Conservation (phyloP, 2,113 vertebrate species). For the Cepphus grylle region DNA sequence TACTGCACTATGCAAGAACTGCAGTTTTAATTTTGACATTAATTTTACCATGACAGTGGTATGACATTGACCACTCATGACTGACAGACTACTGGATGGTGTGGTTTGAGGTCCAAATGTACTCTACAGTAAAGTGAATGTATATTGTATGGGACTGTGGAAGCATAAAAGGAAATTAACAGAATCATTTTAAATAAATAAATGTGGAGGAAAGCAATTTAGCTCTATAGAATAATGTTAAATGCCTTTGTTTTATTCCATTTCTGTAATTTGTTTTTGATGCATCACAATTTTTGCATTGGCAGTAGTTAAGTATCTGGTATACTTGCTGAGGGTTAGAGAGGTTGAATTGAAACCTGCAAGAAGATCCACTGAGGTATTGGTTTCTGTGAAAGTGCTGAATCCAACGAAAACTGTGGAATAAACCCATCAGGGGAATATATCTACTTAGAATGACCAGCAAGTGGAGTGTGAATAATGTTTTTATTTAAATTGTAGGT, state of each 20-base stretch:
- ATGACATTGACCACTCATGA: background rate
- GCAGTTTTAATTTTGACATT: too few species aligned
- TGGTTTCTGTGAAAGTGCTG: background rate
- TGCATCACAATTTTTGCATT: background rate
- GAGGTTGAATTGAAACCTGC: background rate
- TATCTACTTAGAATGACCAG: background rate
- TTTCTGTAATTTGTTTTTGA: background rate
- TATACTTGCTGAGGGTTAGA: background rate
- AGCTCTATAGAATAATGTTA: background rate
- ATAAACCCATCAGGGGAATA: background rate
- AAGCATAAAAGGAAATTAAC: background rate
- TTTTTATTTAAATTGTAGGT: background rate
- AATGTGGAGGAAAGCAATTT: background rate
- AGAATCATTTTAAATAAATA: background rate
- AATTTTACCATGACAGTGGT: too few species aligned
- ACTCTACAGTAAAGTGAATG: background rate
- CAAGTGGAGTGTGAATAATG: background rate
- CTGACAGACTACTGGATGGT: background rate
- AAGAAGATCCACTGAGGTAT: background rate
- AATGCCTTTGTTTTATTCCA: background rate
- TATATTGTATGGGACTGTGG: background rate
- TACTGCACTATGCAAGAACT: background rate
- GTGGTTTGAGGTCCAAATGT: background rate
- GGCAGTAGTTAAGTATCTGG: background rate
- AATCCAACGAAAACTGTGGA: background rate